Conservation (phyloP, 2,113 vertebrate species). For the pig (Sus scrofa) region DNA sequence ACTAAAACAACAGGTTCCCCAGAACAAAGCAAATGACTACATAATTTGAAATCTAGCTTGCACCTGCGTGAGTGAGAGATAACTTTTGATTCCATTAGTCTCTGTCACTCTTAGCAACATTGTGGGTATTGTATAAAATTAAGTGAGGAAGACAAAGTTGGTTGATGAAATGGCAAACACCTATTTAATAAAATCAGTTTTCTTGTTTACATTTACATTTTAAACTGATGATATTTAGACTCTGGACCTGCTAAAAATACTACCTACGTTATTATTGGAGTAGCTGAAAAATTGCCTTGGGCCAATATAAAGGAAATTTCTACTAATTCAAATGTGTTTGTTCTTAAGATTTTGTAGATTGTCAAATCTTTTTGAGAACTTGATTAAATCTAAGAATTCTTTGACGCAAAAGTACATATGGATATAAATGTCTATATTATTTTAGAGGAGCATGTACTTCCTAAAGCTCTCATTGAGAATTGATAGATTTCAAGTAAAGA, state of each 20-base stretch:
- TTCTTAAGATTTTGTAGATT: not conserved
- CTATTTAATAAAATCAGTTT: conserved; percentile 53
- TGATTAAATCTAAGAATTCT: not conserved
- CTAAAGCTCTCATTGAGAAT: not conserved
- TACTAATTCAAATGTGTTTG: not conserved
- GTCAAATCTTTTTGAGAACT: not conserved
- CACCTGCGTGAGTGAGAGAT: conserved; percentile 52
- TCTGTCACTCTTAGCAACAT: conserved; percentile 42
- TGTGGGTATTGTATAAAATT: conserved; percentile 5
- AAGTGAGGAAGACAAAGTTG: conserved; percentile 39
- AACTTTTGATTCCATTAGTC: conserved; percentile 60
- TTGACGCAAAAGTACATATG: not conserved
- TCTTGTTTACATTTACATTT: conserved; percentile 25
- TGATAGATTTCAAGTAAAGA: not conserved
- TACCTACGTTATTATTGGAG: not conserved
- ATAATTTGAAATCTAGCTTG: conserved; percentile 68
- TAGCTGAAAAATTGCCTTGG: not conserved
- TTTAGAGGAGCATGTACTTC: not conserved
- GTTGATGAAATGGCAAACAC: not conserved
- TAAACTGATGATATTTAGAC: not conserved
- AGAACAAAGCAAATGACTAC: conserved; percentile 63
- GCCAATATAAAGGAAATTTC: not conserved
- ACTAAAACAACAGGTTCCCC: conserved; percentile 22
- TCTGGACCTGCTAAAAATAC: not conserved
- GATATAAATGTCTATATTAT: not conserved